Conservation (phyloP, 1,140 invertebrate genomes). For the Trypoxylus dichotomus region DNA sequence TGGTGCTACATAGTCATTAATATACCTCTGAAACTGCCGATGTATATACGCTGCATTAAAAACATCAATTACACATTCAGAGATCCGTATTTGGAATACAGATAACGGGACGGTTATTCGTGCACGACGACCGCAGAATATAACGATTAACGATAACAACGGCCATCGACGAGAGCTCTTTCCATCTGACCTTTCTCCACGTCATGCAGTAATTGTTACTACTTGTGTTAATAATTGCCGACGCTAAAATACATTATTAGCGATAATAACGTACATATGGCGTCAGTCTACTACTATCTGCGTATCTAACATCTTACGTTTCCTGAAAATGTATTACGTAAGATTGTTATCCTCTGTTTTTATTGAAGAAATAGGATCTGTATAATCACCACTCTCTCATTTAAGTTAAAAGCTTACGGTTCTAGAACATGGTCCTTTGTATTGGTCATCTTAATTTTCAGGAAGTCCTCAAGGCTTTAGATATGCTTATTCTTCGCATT, state of each 20-base stretch:
- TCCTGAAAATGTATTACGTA: too few species aligned
- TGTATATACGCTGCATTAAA: conserved; percentile 24
- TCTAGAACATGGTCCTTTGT: too few species aligned
- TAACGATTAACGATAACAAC: background rate
- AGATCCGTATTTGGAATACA: conserved; percentile 29
- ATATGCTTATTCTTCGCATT: too few species aligned
- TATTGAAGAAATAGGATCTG: too few species aligned
- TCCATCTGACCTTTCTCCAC: background rate
- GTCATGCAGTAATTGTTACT: background rate
- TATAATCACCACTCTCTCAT: too few species aligned
- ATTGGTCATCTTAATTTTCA: too few species aligned
- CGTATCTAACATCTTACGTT: too few species aligned
- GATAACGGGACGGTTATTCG: conserved; percentile 30
- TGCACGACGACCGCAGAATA: conserved; percentile 10
- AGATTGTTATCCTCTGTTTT: too few species aligned
- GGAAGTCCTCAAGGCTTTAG: too few species aligned
- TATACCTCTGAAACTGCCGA: conserved; percentile 28
- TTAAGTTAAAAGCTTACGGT: too few species aligned
- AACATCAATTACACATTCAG: conserved; percentile 32
- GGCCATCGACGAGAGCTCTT: background rate
- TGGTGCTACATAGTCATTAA: conserved; percentile 28
- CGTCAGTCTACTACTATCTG: background rate
- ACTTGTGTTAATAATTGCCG: background rate
- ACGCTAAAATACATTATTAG: background rate
- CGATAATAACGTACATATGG: background rate